Base-by-base conservation (phyloP, 2,888 invertebrate genomes). In the Yponomeuta evonymella region DNA sequence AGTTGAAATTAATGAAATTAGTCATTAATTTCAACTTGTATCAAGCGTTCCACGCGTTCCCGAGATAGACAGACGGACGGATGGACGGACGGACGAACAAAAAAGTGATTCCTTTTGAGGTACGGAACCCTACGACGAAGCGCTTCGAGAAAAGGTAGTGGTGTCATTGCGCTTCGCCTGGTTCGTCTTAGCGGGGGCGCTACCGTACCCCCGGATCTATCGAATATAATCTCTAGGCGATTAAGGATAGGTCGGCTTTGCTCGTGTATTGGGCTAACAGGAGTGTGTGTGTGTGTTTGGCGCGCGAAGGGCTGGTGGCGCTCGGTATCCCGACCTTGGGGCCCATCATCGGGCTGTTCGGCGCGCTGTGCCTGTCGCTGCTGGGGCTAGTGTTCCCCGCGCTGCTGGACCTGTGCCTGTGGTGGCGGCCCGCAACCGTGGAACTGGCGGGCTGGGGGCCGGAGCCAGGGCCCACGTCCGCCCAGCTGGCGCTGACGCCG, bases 381-480 rank as follows among this genome's bases (percentile, higher is more conserved):
- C 90, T 98, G 74, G 97, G 97, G 0, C 89, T 98, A 65, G 95
- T 97, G 2, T 96, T 98, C 79, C 98, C 98, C 1, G 97, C 97
- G 0, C 8, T 89, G 1, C 80, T 88, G 77, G 86, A 88, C 73
- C 30, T 78, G 8, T 83, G 85, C 95, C 36, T 86, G 23, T 81
- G 79, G 79, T 86, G 86, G 74, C 83, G 51, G 15, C 51, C 51
- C 15, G 30, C 30, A 6, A 33, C 65, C 10, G 64, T 83, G 0
- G 66, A 77, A 15, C 48, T 73, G 0, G 86, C 84, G 73, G 43
- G 43, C 43, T 33, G 33, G 33, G 8, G 87, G 88, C n/a, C 0
- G 48, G 0, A 73, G 74, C n/a, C 48, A 63, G 5, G 5, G 62
- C 15, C n/a, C 64, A 29, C 9, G 8, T 15, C 3, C n/a, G n/a